These are phyloP conservation scores for Sebastes paucispinis DNA, from an alignment of 2,797 vertebrate genomes.

Conservation along the genomic window DNA sequence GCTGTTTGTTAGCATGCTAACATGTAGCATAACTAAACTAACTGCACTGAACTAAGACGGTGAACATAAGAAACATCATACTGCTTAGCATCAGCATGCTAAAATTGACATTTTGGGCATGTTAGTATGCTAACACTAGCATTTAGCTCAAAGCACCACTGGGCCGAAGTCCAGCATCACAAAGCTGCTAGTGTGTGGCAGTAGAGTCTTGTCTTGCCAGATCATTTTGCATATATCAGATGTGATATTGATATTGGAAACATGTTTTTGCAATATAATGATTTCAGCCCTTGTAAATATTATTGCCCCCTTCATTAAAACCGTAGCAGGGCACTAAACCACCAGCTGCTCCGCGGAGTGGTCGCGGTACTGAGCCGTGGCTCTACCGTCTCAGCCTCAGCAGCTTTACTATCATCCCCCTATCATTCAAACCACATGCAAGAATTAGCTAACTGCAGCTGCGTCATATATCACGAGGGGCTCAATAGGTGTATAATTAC, in stretches of 20 bases:
- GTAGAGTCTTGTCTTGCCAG: too few relatives aligned
- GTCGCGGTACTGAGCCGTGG: neutral
- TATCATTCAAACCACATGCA: slow-evolving; percentile 16
- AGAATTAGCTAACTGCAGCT: slow-evolving; percentile 21
- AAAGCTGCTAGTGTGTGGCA: neutral
- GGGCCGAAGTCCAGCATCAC: too few relatives aligned
- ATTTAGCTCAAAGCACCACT: too few relatives aligned
- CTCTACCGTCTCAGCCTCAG: neutral
- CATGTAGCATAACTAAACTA: neutral
- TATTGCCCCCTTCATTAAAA: neutral
- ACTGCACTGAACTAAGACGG: neutral
- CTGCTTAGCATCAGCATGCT: neutral
- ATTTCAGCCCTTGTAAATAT: neutral
- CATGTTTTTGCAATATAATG: neutral
- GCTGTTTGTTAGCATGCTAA: neutral
- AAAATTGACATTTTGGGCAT: neutral
- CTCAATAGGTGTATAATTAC: slow-evolving; percentile 60
- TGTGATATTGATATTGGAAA: neutral
- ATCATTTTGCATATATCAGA: neutral
- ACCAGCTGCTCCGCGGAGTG: neutral
- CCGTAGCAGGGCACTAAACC: neutral
- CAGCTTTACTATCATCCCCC: neutral
- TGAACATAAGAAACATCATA: neutral
- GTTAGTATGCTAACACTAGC: neutral
- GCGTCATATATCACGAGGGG: slow-evolving; percentile 3